Evolutionary conservation across 2,113 vertebrate species (phyloP).

Genomic region (Calypte anna): DNA sequence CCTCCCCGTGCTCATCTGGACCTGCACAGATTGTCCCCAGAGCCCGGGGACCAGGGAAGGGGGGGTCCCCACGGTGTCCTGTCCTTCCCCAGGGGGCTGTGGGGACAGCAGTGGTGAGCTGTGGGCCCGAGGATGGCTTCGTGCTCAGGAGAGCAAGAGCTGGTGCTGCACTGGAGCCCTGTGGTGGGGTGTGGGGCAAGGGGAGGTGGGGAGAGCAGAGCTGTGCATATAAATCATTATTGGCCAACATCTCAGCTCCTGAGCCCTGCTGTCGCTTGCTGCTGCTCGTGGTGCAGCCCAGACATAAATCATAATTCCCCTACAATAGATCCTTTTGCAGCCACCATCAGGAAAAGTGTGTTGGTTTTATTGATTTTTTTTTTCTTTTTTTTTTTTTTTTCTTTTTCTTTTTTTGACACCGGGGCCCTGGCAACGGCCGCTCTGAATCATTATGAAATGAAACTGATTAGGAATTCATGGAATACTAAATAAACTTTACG

Average conservation of each 20-base stretch:
- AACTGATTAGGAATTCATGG: conserved; percentile 99
- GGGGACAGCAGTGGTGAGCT: rapidly evolving
- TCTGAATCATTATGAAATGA: conserved; percentile 98
- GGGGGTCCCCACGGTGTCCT: neutral
- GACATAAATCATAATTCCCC: conserved; percentile 99
- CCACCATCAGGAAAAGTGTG: conserved; percentile 93
- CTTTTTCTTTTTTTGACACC: conserved; percentile 75
- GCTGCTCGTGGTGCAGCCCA: conserved; percentile 86
- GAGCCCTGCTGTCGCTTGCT: conserved; percentile 86
- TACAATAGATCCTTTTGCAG: conserved; percentile 97
- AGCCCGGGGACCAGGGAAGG: conserved; percentile 8
- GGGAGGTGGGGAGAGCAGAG: conserved; percentile 73
- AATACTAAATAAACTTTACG: conserved; percentile 99
- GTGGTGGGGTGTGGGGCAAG: neutral
- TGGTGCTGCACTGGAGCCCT: neutral
- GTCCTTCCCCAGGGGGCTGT: neutral
- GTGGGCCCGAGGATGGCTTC: rapidly evolving
- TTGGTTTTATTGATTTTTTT: conserved; percentile 94
- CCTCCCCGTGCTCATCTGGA: neutral
- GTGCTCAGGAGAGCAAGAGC: rapidly evolving
- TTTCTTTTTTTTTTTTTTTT: too few relatives aligned
- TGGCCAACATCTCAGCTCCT: conserved; percentile 94
- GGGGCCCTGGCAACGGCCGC: conserved; percentile 82
- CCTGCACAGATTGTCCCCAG: conserved; percentile 17
- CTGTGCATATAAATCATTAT: conserved; percentile 98